phyloP scores from a whole-genome alignment of 2,113 vertebrate genomes.

The Oryzias woworae region DNA sequence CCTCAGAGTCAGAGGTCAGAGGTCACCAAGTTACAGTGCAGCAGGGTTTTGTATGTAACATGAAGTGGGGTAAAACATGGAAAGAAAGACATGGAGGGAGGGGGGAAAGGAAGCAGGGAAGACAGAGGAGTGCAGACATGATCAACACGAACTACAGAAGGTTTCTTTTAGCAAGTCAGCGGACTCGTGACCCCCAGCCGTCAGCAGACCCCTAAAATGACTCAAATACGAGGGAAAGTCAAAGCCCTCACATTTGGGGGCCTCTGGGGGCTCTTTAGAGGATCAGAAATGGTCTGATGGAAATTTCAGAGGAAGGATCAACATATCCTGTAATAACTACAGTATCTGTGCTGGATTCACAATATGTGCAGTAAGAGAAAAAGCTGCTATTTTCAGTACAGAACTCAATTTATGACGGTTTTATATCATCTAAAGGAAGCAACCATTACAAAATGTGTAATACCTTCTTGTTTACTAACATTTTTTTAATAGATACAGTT shows the following conservation, averaged over 20 bases:
- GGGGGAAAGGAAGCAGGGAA: constrained; percentile 33
- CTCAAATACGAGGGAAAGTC: constrained; percentile 5
- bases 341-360: no score
- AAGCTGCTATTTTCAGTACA: no score
- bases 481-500: no score
- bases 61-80: constrained; percentile 32
- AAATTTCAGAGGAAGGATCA: no score
- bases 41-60: constrained; percentile 33
- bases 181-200: constrained; percentile 31
- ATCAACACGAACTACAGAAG: constrained; percentile 38
- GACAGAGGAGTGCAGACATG: constrained; percentile 33
- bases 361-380: no score
- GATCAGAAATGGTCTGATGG: constrained; percentile 33
- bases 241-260: constrained; percentile 22
- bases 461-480: no score
- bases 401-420: no score
- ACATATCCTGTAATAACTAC: no score
- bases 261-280: constrained; percentile 22
- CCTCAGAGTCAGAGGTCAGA: constrained; percentile 65
- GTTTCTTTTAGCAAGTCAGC: constrained; percentile 34
- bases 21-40: constrained; percentile 53
- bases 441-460: no score
- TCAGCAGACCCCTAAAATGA: constrained; percentile 26
- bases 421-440: no score
- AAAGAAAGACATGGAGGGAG: constrained; percentile 19